Evolutionary conservation across 2,797 vertebrate species (phyloP), one percentile per base, ranked within the genome.

Genomic region (Eulemur albifrons): DNA sequence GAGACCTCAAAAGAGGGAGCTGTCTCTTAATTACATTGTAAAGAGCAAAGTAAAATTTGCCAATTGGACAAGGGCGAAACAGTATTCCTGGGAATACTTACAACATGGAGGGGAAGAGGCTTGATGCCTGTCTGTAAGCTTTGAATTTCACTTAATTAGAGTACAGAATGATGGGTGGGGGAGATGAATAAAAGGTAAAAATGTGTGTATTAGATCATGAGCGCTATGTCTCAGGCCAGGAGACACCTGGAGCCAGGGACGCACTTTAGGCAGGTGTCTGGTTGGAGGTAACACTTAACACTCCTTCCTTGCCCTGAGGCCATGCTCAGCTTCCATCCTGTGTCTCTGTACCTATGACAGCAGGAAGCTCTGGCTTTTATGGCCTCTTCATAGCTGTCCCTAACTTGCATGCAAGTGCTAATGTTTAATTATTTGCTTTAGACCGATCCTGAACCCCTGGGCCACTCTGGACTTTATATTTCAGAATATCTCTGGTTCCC

Each of bases 31-130:
- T 35, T 8, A n/a, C 38, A 40, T 9, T 57, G 25, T 70, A 86
- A 88, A 91, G 73, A 72, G 18, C 18, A 61, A 54, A 54, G 9
- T n/a, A 67, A 25, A 80, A 93, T 40, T 88, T 96, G 57, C 35
- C 48, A 23, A 5, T 38, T 50, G 35, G 18, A 21, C 43, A 73
- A 77, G 18, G n/a, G 27, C 40, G 54, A 45, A 72, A 52, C 11
- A 2, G 0, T 43, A 12, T 88, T 92, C 57, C 35, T 23, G 20
- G 35, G 69, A 76, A 61, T 43, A 65, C 25, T 80, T 35, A 21
- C 63, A 54, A 35, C 11, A 4, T 21, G 27, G 23, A 15, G 1
- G 13, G 50, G 43, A 73, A 61, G 63, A 52, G 32, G 1, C 65
- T 40, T 59, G 43, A 69, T 90, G 38, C 40, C 38, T 35, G 43